phyloP scores from a whole-genome alignment of 2,797 vertebrate species.

The Triplophysa bombifrons region DNA sequence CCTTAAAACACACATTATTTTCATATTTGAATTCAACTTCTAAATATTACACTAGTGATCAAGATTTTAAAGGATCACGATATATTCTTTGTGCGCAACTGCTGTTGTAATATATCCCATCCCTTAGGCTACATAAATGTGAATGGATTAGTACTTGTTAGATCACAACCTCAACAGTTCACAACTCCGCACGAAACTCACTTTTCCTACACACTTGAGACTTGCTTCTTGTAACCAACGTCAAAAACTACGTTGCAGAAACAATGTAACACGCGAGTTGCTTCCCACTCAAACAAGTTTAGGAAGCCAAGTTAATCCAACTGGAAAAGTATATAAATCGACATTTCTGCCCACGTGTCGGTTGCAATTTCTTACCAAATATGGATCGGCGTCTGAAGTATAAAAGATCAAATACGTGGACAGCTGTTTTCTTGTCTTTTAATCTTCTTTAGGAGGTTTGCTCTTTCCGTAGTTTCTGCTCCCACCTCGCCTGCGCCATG shows the following conservation, averaged over 20 bases:
- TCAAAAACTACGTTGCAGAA: not conserved
- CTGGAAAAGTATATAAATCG: not conserved
- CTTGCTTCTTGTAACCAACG: not conserved
- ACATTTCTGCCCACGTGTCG: not conserved
- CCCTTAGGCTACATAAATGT: conserved; percentile 31
- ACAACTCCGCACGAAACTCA: not conserved
- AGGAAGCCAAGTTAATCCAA: not conserved
- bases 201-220: not conserved
- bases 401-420: not conserved
- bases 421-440: not conserved
- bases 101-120: not conserved
- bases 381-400: not conserved
- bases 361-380: conserved; percentile 63
- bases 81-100: not conserved
- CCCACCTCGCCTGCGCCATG: conserved; percentile 76
- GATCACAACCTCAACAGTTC: too few relatives aligned
- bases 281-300: conserved; percentile 21
- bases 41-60: not conserved
- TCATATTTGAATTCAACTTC: not conserved
- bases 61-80: not conserved
- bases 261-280: conserved; percentile 5
- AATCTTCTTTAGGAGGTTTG: conserved; percentile 33
- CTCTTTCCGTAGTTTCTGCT: conserved; percentile 37
- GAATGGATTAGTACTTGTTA: not conserved
- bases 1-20: not conserved